Conservation (phyloP, 2,888 invertebrate genomes). For the Torymus texanus region DNA sequence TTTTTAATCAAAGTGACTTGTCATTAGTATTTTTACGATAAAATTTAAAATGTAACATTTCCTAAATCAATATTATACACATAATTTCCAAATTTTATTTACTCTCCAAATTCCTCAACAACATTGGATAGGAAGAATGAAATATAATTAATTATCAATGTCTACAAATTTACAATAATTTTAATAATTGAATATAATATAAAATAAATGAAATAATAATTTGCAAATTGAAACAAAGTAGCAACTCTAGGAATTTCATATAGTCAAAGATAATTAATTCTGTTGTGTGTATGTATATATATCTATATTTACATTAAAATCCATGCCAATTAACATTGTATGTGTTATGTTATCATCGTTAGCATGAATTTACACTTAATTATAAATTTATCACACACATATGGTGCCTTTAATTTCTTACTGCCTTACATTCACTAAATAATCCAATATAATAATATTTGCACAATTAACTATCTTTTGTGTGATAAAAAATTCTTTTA, state of each 20-base stretch:
- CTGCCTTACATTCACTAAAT: conserved; percentile 25
- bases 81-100: too few species aligned
- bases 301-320: conserved; percentile 24
- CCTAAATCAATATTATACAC: too few species aligned
- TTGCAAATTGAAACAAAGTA: too few species aligned
- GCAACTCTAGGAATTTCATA: background rate
- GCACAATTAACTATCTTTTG: background rate
- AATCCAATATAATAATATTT: background rate
- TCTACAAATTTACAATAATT: too few species aligned
- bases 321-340: conserved; percentile 13
- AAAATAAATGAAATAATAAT: too few species aligned
- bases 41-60: too few species aligned
- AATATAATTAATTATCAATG: too few species aligned
- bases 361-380: conserved; percentile 30
- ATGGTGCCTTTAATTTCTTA: conserved; percentile 34
- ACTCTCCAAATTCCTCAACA: too few species aligned
- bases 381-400: conserved; percentile 15
- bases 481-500: background rate
- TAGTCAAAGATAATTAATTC: conserved; percentile 14
- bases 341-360: background rate
- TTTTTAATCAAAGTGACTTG: too few species aligned
- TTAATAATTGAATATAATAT: too few species aligned
- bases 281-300: background rate
- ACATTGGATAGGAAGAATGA: too few species aligned
- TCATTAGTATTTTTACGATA: too few species aligned